phyloP scores from a whole-genome alignment of 2,797 vertebrate genomes.

The Hirundo rustica region DNA sequence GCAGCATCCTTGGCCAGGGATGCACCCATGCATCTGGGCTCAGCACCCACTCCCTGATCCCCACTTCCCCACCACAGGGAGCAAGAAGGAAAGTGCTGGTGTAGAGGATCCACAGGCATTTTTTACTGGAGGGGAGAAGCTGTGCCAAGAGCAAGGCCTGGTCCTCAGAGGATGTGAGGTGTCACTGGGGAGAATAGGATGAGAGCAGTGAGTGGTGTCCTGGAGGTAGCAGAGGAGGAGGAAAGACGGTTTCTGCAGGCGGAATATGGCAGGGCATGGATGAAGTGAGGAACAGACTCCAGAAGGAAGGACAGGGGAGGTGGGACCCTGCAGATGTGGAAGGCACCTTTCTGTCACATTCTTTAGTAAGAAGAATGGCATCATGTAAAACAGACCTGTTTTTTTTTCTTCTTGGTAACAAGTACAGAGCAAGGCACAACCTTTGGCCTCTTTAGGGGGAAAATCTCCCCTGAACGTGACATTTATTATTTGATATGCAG shows the following conservation, averaged over 20 bases:
- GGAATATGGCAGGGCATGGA: neutral
- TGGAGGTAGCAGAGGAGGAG: neutral
- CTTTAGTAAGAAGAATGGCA: neutral
- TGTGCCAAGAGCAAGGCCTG: neutral
- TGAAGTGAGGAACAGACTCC: neutral
- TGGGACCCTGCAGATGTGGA: neutral
- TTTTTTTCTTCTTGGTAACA: neutral
- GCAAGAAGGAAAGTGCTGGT: neutral
- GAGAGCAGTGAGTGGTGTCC: neutral
- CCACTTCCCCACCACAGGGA: accelerated
- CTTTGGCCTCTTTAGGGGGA: neutral
- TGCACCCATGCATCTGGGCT: neutral
- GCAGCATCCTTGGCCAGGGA: neutral
- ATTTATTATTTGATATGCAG: neutral
- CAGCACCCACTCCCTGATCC: neutral
- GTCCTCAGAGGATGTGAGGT: neutral
- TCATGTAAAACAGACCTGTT: neutral
- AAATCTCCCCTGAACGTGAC: neutral
- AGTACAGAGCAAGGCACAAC: neutral
- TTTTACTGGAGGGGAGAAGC: neutral
- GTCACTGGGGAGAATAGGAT: neutral
- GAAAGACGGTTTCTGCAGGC: neutral
- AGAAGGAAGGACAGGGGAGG: neutral
- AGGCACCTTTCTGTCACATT: neutral
- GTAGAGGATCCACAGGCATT: neutral